Conservation (phyloP, 2,888 invertebrate species). For the Protophormia terraenovae region DNA sequence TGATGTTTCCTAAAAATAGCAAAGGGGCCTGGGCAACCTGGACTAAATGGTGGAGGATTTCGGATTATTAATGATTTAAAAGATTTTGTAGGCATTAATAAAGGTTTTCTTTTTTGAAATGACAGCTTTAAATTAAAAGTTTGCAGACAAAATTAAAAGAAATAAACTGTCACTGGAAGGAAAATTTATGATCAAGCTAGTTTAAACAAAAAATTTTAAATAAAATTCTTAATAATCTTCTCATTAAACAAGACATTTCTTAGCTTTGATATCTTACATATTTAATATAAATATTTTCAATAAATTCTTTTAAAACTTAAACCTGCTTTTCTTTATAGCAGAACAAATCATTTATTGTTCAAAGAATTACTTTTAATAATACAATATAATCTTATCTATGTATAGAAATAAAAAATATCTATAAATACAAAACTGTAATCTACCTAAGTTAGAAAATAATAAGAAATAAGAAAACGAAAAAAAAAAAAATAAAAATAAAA, state of each 20-base stretch:
- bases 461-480: not conserved
- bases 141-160: too few relatives aligned
- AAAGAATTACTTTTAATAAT: not conserved
- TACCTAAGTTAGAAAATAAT: not conserved
- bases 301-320: conserved; percentile 13
- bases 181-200: too few relatives aligned
- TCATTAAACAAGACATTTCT: not conserved
- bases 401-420: not conserved
- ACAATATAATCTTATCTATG: not conserved
- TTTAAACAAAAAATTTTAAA: too few relatives aligned
- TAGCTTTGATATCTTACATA: too few relatives aligned
- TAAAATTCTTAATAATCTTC: not conserved
- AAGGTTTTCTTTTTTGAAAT: not conserved
- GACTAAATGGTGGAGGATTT: not conserved
- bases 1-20: conserved; percentile 16
- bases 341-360: conserved; percentile 49
- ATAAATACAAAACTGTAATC: conserved; percentile 30
- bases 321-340: conserved; percentile 12
- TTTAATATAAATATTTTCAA: not conserved
- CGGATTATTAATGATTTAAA: conserved; percentile 30
- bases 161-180: too few relatives aligned
- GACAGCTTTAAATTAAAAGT: not conserved
- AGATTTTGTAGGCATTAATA: conserved; percentile 13
- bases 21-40: not conserved
- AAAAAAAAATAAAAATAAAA: too few relatives aligned